phyloP scores from a whole-genome alignment of 1,140 invertebrate species.

The Phymorhynchus buccinoides region DNA sequence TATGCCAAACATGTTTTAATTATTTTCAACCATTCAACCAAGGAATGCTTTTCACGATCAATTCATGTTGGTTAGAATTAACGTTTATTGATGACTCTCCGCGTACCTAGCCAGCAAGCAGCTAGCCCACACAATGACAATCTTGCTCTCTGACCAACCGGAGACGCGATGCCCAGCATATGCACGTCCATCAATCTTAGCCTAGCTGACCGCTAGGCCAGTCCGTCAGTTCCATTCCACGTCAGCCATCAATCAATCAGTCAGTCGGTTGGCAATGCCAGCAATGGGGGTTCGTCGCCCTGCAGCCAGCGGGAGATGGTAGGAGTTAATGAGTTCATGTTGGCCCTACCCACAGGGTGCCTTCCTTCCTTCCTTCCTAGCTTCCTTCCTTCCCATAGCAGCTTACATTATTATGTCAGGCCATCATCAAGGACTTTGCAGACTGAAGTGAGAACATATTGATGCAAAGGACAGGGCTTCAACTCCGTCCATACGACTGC shows the following conservation, averaged over 20 bases:
- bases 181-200: neutral
- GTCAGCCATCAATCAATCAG: too few species aligned
- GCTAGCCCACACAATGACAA: too few species aligned
- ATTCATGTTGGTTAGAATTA: too few species aligned
- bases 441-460: too few species aligned
- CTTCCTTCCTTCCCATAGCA: too few species aligned
- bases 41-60: too few species aligned
- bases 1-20: too few species aligned
- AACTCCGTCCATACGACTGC: neutral
- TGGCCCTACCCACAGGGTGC: neutral
- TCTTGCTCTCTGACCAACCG: too few species aligned
- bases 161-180: neutral
- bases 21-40: too few species aligned
- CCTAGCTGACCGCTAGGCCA: neutral
- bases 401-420: neutral
- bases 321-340: constrained; percentile 3
- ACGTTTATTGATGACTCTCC: too few species aligned
- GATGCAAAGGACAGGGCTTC: neutral
- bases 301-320: neutral
- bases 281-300: neutral
- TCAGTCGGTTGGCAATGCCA: neutral
- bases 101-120: too few species aligned
- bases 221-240: too few species aligned
- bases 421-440: neutral
- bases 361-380: neutral